Conservation (phyloP, 2,797 vertebrate genomes). For the Falco cherrug region DNA sequence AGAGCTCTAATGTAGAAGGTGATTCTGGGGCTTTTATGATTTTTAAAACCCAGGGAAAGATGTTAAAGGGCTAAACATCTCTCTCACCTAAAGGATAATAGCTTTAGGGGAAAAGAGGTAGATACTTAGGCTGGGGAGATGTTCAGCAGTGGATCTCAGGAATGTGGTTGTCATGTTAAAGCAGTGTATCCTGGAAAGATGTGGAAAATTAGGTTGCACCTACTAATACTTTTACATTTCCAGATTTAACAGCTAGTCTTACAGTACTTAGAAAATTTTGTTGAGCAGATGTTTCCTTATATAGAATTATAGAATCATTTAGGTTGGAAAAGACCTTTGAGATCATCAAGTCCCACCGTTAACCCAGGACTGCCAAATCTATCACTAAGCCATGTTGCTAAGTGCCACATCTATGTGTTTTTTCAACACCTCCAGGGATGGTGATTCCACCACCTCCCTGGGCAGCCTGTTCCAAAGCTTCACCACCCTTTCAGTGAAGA, state of each 20-base stretch:
- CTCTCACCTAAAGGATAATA: background rate
- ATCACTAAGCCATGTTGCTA: no score
- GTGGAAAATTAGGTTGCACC: background rate
- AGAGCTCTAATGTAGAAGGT: background rate
- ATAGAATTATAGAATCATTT: no score
- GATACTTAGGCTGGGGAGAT: background rate
- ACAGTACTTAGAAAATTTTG: background rate
- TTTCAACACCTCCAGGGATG: no score
- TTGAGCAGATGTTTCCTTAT: background rate
- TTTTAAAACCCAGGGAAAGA: background rate
- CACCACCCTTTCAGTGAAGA: no score
- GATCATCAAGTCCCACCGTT: no score
- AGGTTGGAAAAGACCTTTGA: no score
- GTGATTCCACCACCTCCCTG: no score
- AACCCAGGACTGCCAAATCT: no score
- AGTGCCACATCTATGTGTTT: no score
- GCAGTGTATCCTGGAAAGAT: background rate
- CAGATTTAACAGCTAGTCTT: background rate
- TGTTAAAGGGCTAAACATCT: background rate
- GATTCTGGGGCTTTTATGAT: background rate
- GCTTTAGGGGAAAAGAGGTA: background rate
- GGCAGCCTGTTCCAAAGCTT: no score
- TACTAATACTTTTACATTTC: background rate
- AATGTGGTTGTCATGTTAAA: background rate
- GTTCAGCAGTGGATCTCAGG: background rate